Evolutionary conservation across 1,140 invertebrate genomes (phyloP).

Genomic region (Drosophila baimaii): DNA sequence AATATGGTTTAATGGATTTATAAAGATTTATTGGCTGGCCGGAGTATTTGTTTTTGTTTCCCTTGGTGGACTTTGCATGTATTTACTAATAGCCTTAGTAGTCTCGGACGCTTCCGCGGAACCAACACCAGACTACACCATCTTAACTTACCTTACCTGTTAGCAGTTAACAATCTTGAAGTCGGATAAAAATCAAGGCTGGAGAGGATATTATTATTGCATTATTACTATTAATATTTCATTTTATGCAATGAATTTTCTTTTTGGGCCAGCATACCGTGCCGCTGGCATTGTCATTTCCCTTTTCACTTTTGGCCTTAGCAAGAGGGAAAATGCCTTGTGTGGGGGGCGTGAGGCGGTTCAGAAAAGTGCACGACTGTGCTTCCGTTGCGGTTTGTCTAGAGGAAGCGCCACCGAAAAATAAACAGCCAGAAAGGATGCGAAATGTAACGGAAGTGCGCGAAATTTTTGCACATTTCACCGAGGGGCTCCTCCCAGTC

Average conservation of each 20-base stretch:
- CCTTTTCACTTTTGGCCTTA: constrained; percentile 27
- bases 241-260: constrained; percentile 50
- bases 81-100: background rate
- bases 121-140: too few relatives aligned
- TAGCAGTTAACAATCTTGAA: constrained; percentile 24
- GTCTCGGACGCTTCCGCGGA: background rate
- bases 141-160: constrained; percentile 9
- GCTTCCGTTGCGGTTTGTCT: constrained; percentile 76
- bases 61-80: constrained; percentile 2
- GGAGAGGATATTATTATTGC: background rate
- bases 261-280: constrained; percentile 47
- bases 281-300: constrained; percentile 68
- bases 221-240: constrained; percentile 57
- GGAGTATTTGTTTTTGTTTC: constrained; percentile 1
- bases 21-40: constrained; percentile 39
- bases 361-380: constrained; percentile 34
- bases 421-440: constrained; percentile 72
- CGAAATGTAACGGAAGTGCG: constrained; percentile 77
- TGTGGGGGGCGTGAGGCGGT: constrained; percentile 2
- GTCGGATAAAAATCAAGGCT: background rate
- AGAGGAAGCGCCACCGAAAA: constrained; percentile 67
- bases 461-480: constrained; percentile 76
- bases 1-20: constrained; percentile 54
- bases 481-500: constrained; percentile 14
- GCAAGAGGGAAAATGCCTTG: constrained; percentile 6